Evolutionary conservation across 2,113 vertebrate species (phyloP).

Genomic region (Entosphenus tridentatus): DNA sequence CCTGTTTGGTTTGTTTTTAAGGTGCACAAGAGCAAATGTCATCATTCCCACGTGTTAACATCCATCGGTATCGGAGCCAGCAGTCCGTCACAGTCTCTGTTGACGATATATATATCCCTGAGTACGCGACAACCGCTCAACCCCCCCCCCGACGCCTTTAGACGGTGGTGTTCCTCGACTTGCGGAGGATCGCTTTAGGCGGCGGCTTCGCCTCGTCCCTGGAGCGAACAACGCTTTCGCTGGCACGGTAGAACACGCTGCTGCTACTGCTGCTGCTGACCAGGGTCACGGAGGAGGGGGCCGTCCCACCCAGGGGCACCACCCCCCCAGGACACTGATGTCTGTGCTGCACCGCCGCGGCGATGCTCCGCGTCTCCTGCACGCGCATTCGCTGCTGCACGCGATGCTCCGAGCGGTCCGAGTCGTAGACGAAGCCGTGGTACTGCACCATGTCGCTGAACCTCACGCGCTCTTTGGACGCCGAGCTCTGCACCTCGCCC

Average conservation of each 20-base stretch:
- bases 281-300: neutral
- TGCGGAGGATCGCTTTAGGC: conserved; percentile 2
- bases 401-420: no score
- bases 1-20: no score
- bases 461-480: neutral
- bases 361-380: neutral
- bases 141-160: neutral
- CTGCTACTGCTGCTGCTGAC: neutral
- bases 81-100: no score
- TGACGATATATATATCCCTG: no score
- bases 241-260: conserved; percentile 4
- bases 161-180: neutral
- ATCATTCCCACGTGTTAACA: no score
- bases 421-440: neutral
- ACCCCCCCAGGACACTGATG: neutral
- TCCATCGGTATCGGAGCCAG: no score
- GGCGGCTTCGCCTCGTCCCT: neutral
- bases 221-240: neutral
- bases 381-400: neutral
- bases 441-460: conserved; percentile 6
- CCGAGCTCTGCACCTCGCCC: neutral
- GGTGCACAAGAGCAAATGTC: no score
- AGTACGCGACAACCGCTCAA: neutral
- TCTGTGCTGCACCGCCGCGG: neutral
- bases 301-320: neutral